phyloP scores from a whole-genome alignment of 2,888 invertebrate species.

The Melanchra persicariae region DNA sequence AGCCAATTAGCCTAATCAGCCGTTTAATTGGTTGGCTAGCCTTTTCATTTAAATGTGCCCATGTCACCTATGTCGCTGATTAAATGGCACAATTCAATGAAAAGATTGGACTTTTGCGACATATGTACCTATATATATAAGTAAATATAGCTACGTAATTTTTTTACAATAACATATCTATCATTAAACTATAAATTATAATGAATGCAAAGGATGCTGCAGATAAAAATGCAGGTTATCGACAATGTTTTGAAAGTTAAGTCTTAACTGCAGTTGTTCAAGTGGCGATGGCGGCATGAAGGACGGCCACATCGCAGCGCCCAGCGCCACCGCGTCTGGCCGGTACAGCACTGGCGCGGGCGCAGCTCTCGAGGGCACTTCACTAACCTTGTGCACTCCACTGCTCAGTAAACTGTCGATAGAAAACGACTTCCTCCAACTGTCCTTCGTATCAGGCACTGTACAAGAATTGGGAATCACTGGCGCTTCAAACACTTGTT shows the following conservation, averaged over 20 bases:
- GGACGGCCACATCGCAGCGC: conserved; percentile 75
- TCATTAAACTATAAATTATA: conserved; percentile 29
- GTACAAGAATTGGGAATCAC: conserved; percentile 55
- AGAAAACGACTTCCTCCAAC: conserved; percentile 94
- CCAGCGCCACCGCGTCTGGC: conserved; percentile 74
- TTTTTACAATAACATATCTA: conserved; percentile 2
- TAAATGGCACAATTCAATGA: too few species aligned
- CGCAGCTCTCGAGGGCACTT: conserved; percentile 70
- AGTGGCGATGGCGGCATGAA: conserved; percentile 69
- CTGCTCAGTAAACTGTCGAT: conserved; percentile 96
- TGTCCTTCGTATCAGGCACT: conserved; percentile 63
- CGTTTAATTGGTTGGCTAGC: too few species aligned
- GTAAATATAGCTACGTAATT: too few species aligned
- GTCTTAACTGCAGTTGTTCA: conserved; percentile 69
- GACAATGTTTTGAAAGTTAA: conserved; percentile 70
- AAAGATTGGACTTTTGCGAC: too few species aligned
- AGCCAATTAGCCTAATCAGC: too few species aligned
- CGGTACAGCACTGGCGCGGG: conserved; percentile 62
- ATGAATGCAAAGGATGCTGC: conserved; percentile 53
- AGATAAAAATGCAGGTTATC: conserved; percentile 64
- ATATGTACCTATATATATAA: too few species aligned
- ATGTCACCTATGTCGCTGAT: too few species aligned
- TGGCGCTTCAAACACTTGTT: conserved; percentile 68
- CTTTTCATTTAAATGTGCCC: too few species aligned
- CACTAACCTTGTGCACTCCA: conserved; percentile 84